Evolutionary conservation across 2,888 invertebrate species (phyloP).

Genomic region (Cryptosula pallasiana): DNA sequence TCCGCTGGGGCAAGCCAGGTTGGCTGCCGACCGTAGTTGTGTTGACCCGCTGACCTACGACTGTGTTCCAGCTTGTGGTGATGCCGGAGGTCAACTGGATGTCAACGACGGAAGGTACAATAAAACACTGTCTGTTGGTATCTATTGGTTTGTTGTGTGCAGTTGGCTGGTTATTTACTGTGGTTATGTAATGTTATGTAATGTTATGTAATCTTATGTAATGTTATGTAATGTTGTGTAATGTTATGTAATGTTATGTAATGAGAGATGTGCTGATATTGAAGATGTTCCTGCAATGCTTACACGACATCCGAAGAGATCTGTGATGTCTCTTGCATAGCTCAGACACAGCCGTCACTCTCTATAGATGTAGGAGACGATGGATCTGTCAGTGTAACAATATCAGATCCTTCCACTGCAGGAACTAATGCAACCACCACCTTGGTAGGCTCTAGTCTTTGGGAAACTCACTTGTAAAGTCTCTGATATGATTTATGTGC

Average conservation of each 20-base stretch:
- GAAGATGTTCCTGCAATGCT: constrained; percentile 40
- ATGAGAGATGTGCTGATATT: too few relatives aligned
- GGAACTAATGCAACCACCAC: neutral
- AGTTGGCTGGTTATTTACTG: too few relatives aligned
- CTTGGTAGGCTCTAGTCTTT: neutral
- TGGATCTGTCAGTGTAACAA: constrained; percentile 33
- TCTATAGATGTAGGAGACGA: constrained; percentile 30
- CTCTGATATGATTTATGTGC: neutral
- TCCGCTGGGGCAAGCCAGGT: constrained; percentile 33
- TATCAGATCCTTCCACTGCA: constrained; percentile 34
- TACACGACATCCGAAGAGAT: constrained; percentile 36
- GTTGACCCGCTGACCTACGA: constrained; percentile 32
- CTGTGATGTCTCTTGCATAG: constrained; percentile 37
- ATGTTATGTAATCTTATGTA: too few relatives aligned
- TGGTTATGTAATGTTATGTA: too few relatives aligned
- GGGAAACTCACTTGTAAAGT: neutral
- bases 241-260: too few relatives aligned
- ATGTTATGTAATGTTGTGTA: too few relatives aligned
- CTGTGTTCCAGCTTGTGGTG: constrained; percentile 35
- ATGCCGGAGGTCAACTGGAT: constrained; percentile 30
- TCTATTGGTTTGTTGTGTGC: too few relatives aligned
- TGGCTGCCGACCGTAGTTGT: constrained; percentile 34
- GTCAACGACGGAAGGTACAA: constrained; percentile 32
- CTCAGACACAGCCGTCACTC: constrained; percentile 33
- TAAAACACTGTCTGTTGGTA: too few relatives aligned